Evolutionary conservation across 2,113 vertebrate genomes (phyloP).

Genomic region (Agapornis roseicollis): DNA sequence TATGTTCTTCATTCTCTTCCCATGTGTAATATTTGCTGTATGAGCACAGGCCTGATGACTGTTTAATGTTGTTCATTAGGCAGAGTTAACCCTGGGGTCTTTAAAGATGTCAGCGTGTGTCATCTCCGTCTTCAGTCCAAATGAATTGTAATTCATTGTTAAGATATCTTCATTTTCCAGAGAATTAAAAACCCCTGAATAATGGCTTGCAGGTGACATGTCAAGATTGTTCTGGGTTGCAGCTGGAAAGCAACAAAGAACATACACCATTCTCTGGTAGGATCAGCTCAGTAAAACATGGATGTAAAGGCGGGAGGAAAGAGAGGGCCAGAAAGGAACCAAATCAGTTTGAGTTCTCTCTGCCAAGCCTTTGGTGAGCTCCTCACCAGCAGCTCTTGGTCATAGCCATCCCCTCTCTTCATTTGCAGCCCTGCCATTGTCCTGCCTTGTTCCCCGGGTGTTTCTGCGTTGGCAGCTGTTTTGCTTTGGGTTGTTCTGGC

Average conservation of each 20-base stretch:
- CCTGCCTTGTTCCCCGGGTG: rapidly evolving
- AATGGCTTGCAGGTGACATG: not conserved
- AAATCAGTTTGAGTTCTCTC: not conserved
- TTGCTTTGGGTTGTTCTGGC: not conserved
- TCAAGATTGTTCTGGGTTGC: not conserved
- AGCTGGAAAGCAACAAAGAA: not conserved
- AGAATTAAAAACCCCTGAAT: not conserved
- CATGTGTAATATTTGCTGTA: not conserved
- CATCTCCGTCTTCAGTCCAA: not conserved
- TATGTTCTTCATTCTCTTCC: not conserved
- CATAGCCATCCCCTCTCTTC: rapidly evolving
- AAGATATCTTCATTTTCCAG: not conserved
- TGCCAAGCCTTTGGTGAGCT: not conserved
- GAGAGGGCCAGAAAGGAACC: not conserved
- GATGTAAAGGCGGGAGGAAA: not conserved
- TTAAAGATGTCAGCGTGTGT: not conserved
- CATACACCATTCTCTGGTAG: not conserved
- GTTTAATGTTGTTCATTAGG: not conserved
- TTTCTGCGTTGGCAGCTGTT: not conserved
- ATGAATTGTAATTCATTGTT: not conserved
- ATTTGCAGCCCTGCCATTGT: not conserved
- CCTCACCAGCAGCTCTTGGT: not conserved
- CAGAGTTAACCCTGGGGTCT: conserved; percentile 5
- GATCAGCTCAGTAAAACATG: not conserved
- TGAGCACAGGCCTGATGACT: not conserved